Evolutionary conservation across 2,888 invertebrate genomes (phyloP), one percentile per base, ranked within the genome.

Genomic region (Leucoma salicis): DNA sequence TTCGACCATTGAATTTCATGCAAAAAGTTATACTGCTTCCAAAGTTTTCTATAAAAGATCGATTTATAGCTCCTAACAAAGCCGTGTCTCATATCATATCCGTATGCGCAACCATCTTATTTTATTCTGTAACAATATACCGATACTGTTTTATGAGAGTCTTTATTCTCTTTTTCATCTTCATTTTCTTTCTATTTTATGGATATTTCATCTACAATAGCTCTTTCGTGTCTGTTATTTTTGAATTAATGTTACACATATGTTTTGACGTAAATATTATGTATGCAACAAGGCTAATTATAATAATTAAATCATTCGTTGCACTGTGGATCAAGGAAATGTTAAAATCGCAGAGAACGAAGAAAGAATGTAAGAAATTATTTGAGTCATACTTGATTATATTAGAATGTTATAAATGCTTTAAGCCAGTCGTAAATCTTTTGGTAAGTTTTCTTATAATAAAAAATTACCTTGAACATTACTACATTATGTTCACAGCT

Each of bases 261-360:
- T 21, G 31, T 16, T 14, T 46, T 11, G 47, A 57, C 13, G 15
- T 21, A 15, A 47, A 54, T 16, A 0, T 35, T n/a, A 14, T 53
- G 2, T 57, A 47, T 35, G 33, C 43, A 2, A 35, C 35, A 7
- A 18, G 50, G 0, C 10, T 42, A 3, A 54, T 58, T n/a, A 47
- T 29, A 2, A 31, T 54, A 12, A 5, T 57, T 7, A 41, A 39
- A 0, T 31, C 37, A 6, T 39, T 50, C 12, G 2, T 35, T 7
- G 10, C 11, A 12, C 24, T 42, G 7, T 58, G 58, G 59, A 58
- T 43, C 34, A 10, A 10, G 11, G 11, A 31, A 21, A 27, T 42
- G 8, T 13, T 35, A 8, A 5, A 2, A 12, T 34, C 32, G 10
- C 18, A 34, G 8, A 16, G 36, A 13, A 24, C 10, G n/a, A 2